Evolutionary conservation across 1,140 invertebrate species (phyloP).

Genomic region (Mamestra configurata): DNA sequence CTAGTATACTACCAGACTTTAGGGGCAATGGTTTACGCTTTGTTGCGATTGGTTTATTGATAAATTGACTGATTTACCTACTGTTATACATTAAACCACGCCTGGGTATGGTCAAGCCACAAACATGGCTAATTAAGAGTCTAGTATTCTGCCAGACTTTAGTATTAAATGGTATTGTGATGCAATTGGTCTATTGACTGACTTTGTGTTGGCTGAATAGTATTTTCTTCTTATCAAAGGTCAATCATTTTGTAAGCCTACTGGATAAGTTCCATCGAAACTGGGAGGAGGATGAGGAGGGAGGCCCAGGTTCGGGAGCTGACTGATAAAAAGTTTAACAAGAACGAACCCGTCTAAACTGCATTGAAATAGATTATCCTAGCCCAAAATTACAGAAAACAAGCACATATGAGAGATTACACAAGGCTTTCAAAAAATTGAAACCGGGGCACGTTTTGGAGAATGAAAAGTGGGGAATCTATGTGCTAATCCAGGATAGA

Average conservation of each 20-base stretch:
- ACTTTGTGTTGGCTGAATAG: neutral
- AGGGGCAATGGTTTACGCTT: constrained; percentile 69
- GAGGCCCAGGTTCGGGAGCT: no score
- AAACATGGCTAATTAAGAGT: constrained; percentile 79
- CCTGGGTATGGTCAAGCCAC: constrained; percentile 72
- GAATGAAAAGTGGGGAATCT: neutral
- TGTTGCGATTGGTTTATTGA: constrained; percentile 51
- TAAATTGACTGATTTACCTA: no score
- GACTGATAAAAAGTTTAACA: no score
- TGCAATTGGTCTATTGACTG: constrained; percentile 40
- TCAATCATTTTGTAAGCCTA: no score
- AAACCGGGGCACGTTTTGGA: neutral
- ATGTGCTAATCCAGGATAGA: constrained; percentile 11
- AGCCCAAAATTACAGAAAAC: no score
- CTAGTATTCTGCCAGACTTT: constrained; percentile 64
- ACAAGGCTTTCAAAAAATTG: neutral
- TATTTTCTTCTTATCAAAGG: no score
- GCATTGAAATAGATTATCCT: neutral
- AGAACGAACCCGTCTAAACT: no score
- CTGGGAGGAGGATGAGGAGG: no score
- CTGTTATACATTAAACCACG: no score
- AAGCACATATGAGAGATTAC: neutral
- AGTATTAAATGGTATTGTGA: constrained; percentile 68
- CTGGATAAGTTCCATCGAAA: no score
- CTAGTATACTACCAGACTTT: constrained; percentile 64